Evolutionary conservation across 2,113 vertebrate species (phyloP).

Genomic region (Maccullochella peelii): DNA sequence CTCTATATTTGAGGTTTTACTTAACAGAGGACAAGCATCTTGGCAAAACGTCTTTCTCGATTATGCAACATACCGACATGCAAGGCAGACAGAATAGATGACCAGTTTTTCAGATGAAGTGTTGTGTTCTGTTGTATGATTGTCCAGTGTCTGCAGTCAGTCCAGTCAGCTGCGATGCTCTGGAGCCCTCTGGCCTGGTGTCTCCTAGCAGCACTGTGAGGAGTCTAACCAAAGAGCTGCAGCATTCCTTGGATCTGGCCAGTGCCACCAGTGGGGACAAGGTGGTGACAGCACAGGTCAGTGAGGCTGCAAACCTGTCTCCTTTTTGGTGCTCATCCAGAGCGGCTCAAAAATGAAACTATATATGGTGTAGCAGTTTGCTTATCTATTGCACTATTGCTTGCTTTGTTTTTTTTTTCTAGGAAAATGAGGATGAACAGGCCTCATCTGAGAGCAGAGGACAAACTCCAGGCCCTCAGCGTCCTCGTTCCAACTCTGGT

Average conservation of each 20-base stretch:
- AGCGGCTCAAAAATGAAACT: background rate
- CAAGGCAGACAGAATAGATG: background rate
- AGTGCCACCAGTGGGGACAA: conserved; percentile 98
- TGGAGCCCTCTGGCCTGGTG: conserved; percentile 87
- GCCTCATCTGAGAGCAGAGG: conserved; percentile 74
- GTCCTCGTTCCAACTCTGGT: conserved; percentile 96
- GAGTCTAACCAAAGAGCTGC: conserved; percentile 90
- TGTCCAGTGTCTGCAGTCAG: conserved; percentile 71
- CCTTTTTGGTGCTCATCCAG: background rate
- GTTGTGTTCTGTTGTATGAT: conserved; percentile 18
- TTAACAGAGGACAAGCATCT: too few species aligned
- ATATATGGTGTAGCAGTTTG: background rate
- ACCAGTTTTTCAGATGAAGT: background rate
- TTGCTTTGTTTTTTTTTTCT: conserved; percentile 53
- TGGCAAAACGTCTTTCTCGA: too few species aligned
- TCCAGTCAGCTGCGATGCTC: conserved; percentile 60
- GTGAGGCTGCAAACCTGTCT: conserved; percentile 17
- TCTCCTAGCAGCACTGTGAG: conserved; percentile 87
- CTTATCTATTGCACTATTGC: background rate
- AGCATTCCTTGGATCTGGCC: conserved; percentile 96
- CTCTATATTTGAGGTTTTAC: background rate
- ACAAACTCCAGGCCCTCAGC: conserved; percentile 91
- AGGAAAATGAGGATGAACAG: conserved; percentile 95
- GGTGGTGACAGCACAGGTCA: conserved; percentile 95
- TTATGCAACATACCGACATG: background rate